Conservation (phyloP, 2,888 invertebrate genomes). For the Vanessa cardui region DNA sequence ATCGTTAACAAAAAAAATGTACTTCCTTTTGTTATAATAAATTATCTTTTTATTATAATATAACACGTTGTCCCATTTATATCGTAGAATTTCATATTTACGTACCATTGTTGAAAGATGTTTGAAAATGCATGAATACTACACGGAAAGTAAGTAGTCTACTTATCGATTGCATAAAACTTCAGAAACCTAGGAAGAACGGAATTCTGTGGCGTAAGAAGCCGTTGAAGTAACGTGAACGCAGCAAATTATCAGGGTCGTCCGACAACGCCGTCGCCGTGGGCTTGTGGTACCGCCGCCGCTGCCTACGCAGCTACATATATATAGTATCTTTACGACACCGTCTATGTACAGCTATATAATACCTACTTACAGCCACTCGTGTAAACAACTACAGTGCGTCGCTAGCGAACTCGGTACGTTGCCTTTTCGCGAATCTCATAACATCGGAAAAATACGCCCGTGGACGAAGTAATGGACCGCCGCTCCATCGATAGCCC, state of each 20-base stretch:
- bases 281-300: constrained; percentile 62
- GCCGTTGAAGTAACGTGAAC: constrained; percentile 81
- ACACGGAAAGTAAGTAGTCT: not conserved
- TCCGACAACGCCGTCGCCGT: constrained; percentile 68
- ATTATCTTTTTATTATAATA: too few species aligned
- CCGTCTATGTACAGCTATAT: constrained; percentile 43
- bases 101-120: not conserved
- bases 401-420: constrained; percentile 47
- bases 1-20: too few species aligned
- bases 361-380: constrained; percentile 51
- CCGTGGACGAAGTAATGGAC: constrained; percentile 59
- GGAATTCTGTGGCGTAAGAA: constrained; percentile 75
- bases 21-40: too few species aligned
- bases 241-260: constrained; percentile 81
- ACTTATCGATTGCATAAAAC: constrained; percentile 46
- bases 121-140: not conserved
- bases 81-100: not conserved
- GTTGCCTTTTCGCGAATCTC: constrained; percentile 38
- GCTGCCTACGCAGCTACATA: constrained; percentile 70
- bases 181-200: constrained; percentile 68
- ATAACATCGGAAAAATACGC: constrained; percentile 67
- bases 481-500: not conserved
- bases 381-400: constrained; percentile 61
- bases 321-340: constrained; percentile 44
- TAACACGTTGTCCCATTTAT: too few species aligned